These are phyloP conservation scores for Trachops cirrhosus DNA, from an alignment of 2,797 vertebrate species.

Conservation along the genomic window DNA sequence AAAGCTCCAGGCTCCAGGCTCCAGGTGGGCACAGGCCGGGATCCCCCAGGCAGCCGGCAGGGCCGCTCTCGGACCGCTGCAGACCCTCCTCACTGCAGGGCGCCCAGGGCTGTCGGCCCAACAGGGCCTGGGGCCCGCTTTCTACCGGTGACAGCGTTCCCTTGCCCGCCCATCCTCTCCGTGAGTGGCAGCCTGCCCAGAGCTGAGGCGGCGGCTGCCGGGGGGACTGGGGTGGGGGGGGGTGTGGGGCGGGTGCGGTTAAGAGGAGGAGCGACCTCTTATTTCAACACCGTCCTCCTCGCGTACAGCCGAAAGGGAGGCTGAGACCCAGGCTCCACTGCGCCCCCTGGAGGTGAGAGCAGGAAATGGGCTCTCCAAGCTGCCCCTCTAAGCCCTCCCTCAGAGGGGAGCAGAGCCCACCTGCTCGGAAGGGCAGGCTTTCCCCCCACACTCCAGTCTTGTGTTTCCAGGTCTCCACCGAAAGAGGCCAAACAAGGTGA, in stretches of 20 bases:
- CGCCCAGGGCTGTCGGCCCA: fast-evolving
- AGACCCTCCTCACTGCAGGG: neutral
- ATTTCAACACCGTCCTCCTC: neutral
- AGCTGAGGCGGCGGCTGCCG: neutral
- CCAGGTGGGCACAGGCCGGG: neutral
- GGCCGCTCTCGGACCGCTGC: no score
- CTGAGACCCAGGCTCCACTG: neutral
- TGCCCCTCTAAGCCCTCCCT: neutral
- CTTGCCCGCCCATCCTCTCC: neutral
- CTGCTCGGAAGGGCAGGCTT: neutral
- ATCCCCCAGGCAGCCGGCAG: fast-evolving
- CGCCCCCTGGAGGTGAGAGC: neutral
- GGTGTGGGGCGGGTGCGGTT: no score
- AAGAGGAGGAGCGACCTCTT: neutral
- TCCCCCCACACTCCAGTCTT: neutral
- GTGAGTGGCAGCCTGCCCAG: fast-evolving
- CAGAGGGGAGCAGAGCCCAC: neutral
- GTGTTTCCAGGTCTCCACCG: neutral
- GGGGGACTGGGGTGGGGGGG: no score
- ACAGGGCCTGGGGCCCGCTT: neutral
- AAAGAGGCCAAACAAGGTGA: neutral
- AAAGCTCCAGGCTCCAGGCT: neutral
- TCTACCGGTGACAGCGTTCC: neutral
- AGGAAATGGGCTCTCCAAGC: neutral
- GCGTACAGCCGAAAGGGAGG: neutral